These are phyloP conservation scores for Smittia aterrima DNA, from an alignment of 2,888 invertebrate genomes.

Conservation along the genomic window DNA sequence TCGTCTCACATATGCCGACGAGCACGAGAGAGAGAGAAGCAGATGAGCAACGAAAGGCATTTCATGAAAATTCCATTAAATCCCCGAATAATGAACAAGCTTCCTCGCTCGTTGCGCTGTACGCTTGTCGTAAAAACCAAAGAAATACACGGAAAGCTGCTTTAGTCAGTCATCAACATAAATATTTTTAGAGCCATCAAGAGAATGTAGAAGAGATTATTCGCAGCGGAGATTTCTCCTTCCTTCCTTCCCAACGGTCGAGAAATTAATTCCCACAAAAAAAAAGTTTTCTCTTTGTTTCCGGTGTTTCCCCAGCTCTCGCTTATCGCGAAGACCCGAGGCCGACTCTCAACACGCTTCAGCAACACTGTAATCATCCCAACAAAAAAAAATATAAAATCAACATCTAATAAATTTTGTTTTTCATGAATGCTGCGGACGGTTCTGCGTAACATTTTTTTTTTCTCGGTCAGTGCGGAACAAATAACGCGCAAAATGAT, in stretches of 20 bases:
- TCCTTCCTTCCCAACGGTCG: background rate
- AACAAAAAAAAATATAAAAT: background rate
- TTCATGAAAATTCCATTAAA: constrained; percentile 31
- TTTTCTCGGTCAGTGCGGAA: background rate
- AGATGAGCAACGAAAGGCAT: background rate
- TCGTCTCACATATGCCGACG: background rate
- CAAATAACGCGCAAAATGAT: constrained; percentile 6
- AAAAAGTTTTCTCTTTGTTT: constrained; percentile 11
- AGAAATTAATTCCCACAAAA: background rate
- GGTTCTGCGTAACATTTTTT: no score
- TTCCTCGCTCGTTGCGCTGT: background rate
- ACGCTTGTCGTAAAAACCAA: constrained; percentile 12
- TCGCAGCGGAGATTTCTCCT: constrained; percentile 14
- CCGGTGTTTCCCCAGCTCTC: background rate
- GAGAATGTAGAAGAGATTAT: constrained; percentile 25
- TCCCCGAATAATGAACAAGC: constrained; percentile 33
- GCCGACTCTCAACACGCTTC: constrained; percentile 24
- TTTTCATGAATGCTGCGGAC: background rate
- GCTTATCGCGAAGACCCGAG: constrained; percentile 1
- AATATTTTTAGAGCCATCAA: constrained; percentile 31
- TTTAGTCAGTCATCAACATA: constrained; percentile 32
- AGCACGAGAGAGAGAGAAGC: background rate
- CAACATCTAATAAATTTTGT: constrained; percentile 12
- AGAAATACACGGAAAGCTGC: constrained; percentile 21
- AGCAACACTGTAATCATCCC: constrained; percentile 29